Conservation (phyloP, 2,888 invertebrate genomes). For the Lycia hirtaria region DNA sequence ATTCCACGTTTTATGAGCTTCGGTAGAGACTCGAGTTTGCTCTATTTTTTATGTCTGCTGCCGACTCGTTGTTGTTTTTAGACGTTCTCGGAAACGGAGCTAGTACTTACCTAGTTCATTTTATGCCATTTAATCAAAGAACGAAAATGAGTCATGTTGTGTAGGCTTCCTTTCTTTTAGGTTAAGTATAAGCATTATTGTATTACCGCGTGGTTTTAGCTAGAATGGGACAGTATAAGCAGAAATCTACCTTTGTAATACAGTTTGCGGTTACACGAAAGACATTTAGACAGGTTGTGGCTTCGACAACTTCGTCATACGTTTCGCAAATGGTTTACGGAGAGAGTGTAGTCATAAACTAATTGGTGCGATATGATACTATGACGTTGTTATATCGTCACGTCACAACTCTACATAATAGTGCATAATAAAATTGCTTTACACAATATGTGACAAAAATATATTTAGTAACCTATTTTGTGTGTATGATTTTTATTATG, state of each 20-base stretch:
- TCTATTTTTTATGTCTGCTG: conserved; percentile 49
- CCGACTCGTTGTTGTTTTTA: conserved; percentile 15
- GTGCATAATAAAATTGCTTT: no score
- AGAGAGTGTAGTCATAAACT: no score
- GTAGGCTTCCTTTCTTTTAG: conserved; percentile 17
- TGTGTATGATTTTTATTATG: no score
- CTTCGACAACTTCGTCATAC: neutral
- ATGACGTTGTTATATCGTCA: no score
- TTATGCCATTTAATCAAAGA: conserved; percentile 11
- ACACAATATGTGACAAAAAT: no score
- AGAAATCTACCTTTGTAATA: neutral
- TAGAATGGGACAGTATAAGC: neutral
- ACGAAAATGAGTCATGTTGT: conserved; percentile 12
- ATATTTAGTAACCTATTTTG: no score
- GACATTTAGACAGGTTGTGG: neutral
- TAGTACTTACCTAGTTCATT: conserved; percentile 4
- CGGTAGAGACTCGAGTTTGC: conserved; percentile 50
- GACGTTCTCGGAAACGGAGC: conserved; percentile 10
- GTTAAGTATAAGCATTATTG: neutral
- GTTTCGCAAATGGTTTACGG: neutral
- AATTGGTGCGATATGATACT: no score
- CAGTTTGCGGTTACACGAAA: neutral
- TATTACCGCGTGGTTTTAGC: neutral
- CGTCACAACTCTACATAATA: no score
- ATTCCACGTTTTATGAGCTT: conserved; percentile 60